Evolutionary conservation across 2,113 vertebrate species (phyloP).

Genomic region (Urocolius indicus): DNA sequence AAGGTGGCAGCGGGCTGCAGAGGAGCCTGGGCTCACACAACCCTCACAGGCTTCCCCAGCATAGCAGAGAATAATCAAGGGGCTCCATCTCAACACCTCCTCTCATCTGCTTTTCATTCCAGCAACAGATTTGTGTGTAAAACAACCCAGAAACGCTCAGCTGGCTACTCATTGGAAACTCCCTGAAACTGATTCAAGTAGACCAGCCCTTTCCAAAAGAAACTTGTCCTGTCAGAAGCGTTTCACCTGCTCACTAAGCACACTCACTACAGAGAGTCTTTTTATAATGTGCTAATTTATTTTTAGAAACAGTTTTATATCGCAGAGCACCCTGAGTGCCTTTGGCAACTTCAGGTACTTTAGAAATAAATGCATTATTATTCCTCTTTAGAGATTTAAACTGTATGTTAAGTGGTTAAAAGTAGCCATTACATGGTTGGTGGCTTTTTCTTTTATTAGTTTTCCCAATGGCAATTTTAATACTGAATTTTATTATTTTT

Average conservation of each 20-base stretch:
- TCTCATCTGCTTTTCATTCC: not conserved
- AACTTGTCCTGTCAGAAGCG: not conserved
- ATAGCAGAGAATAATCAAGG: rapidly evolving
- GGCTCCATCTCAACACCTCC: not conserved
- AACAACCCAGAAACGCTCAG: not conserved
- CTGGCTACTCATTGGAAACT: not conserved
- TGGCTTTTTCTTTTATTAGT: conserved; percentile 65
- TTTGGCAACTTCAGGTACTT: conserved; percentile 71
- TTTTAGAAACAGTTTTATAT: conserved; percentile 68
- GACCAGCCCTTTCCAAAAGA: conserved; percentile 18
- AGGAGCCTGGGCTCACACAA: rapidly evolving
- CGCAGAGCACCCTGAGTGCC: conserved; percentile 65
- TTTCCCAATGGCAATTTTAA: conserved; percentile 65
- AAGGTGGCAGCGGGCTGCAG: rapidly evolving
- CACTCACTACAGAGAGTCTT: conserved; percentile 9
- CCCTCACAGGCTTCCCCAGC: rapidly evolving
- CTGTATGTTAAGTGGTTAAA: conserved; percentile 71
- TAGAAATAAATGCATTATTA: conserved; percentile 74
- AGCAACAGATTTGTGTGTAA: not conserved
- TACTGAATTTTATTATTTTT: conserved; percentile 64
- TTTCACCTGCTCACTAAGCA: conserved; percentile 59
- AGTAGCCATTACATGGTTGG: conserved; percentile 69
- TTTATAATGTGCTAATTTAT: conserved; percentile 66
- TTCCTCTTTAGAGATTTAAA: conserved; percentile 72
- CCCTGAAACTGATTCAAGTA: not conserved